Evolutionary conservation across 1,140 invertebrate genomes (phyloP).

Genomic region (Brachionus koreanus): DNA sequence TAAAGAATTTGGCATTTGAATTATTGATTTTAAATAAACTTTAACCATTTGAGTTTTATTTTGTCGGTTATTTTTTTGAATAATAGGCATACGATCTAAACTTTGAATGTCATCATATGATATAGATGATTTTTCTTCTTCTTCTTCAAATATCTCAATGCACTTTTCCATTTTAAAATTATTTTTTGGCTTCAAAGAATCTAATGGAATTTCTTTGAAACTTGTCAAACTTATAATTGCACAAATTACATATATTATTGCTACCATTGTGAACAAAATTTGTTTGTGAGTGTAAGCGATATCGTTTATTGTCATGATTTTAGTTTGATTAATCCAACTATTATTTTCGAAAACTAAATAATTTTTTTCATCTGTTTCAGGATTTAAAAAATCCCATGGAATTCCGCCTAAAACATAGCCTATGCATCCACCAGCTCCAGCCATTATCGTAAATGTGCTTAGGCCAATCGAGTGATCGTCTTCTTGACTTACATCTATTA

Average conservation of each 20-base stretch:
- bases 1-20: conserved; percentile 79
- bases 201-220: conserved; percentile 78
- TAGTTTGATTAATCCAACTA: not conserved
- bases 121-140: not conserved
- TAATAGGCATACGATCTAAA: not conserved
- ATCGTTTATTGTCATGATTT: conserved; percentile 22
- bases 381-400: conserved; percentile 74
- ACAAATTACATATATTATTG: conserved; percentile 77
- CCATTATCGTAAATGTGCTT: conserved; percentile 92
- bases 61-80: not conserved
- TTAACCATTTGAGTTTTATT: conserved; percentile 53
- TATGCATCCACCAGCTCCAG: conserved; percentile 84
- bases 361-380: conserved; percentile 62
- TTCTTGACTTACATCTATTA: conserved; percentile 83
- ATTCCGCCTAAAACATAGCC: conserved; percentile 87
- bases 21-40: conserved; percentile 79
- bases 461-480: conserved; percentile 86
- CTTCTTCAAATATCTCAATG: not conserved
- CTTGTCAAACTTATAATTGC: conserved; percentile 75
- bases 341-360: not conserved
- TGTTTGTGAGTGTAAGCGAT: conserved; percentile 77
- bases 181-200: conserved; percentile 56
- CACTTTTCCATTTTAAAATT: not conserved
- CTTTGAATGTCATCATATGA: not conserved
- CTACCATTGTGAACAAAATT: conserved; percentile 81